Conservation (phyloP, 2,113 vertebrate genomes). For the Brachyhypopomus gauderio region DNA sequence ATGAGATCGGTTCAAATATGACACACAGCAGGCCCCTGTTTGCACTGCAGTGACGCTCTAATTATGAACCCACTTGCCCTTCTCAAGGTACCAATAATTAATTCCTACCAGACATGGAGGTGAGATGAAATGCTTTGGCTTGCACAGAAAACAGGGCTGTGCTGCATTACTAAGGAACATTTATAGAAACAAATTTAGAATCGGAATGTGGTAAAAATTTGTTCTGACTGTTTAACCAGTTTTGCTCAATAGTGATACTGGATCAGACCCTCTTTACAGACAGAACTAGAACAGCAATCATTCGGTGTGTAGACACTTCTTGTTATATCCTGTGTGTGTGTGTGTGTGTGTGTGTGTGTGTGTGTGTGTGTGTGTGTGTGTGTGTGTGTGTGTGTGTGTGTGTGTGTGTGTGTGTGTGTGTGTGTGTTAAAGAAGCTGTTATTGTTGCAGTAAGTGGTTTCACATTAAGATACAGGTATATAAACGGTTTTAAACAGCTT, state of each 20-base stretch:
- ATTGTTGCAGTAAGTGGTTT: not conserved
- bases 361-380: not conserved
- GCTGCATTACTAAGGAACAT: not conserved
- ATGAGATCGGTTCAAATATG: constrained; percentile 68
- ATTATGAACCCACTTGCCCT: constrained; percentile 76
- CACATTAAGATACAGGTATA: not conserved
- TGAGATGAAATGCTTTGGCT: not conserved
- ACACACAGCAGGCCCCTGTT: constrained; percentile 69
- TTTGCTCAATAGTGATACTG: not conserved
- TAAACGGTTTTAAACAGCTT: not conserved
- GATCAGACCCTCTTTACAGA: not conserved
- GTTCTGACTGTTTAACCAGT: not conserved
- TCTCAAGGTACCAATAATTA: constrained; percentile 56
- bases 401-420: not conserved
- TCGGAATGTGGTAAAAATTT: too few relatives aligned
- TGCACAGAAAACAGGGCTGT: not conserved
- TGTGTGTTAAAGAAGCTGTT: not conserved
- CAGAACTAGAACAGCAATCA: not conserved
- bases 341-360: not conserved
- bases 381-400: not conserved
- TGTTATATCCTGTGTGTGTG: too few relatives aligned
- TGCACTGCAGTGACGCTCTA: constrained; percentile 65
- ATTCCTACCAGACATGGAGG: constrained; percentile 46
- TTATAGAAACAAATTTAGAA: too few relatives aligned
- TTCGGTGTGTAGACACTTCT: too few relatives aligned